phyloP scores from a whole-genome alignment of 2,797 vertebrate genomes.

The Platyrinchus mystaceus region DNA sequence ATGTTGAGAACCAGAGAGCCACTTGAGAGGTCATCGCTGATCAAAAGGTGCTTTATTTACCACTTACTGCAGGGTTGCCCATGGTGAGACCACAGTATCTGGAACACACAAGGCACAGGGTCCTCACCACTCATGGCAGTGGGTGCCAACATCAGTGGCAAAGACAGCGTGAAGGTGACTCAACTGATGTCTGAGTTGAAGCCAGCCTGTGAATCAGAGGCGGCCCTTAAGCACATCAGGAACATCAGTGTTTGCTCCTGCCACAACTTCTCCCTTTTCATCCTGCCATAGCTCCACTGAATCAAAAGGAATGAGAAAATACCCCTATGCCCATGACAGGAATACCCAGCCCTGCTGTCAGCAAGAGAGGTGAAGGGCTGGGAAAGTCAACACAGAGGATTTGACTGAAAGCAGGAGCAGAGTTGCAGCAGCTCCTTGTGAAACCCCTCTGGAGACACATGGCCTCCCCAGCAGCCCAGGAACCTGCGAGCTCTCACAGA shows the following conservation, averaged over 20 bases:
- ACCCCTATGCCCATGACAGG: background rate
- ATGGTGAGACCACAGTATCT: background rate
- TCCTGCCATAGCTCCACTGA: background rate
- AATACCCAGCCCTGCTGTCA: background rate
- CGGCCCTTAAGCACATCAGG: background rate
- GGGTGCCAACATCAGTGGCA: background rate
- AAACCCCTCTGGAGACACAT: background rate
- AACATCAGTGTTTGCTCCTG: background rate
- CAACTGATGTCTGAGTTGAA: background rate
- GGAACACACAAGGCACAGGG: fast-evolving
- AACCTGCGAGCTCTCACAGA: fast-evolving
- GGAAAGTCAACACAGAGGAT: background rate
- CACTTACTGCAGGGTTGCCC: background rate
- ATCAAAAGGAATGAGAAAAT: background rate
- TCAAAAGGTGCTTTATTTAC: background rate
- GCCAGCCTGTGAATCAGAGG: background rate
- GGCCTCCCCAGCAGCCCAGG: background rate
- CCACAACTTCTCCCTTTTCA: background rate
- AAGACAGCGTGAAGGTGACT: background rate
- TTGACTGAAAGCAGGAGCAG: background rate
- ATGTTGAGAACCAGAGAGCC: background rate
- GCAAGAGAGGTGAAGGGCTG: background rate
- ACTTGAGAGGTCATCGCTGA: background rate
- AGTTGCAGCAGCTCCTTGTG: background rate
- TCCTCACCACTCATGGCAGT: fast-evolving